phyloP scores from a whole-genome alignment of 1,140 invertebrate genomes.

The Anastrepha obliqua region DNA sequence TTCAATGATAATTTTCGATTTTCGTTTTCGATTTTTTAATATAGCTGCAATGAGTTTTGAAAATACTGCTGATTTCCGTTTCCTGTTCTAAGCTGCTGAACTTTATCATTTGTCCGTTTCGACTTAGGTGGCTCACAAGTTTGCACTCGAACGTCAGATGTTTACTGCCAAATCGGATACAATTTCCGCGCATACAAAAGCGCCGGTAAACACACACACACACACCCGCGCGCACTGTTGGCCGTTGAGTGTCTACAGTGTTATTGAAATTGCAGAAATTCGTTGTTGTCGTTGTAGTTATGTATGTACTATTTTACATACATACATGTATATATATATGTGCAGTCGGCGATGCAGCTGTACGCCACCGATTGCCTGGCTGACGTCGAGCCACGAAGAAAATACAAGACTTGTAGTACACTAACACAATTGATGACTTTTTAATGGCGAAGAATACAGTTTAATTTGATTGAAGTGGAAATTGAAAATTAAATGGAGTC shows the following conservation, averaged over 20 bases:
- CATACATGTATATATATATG: not conserved
- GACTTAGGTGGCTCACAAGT: not conserved
- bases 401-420: not conserved
- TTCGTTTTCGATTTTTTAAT: not conserved
- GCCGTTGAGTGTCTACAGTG: not conserved
- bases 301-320: not conserved
- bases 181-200: not conserved
- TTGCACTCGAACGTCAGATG: not conserved
- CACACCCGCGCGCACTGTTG: not conserved
- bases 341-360: not conserved
- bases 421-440: constrained; percentile 31
- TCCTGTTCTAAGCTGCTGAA: not conserved
- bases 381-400: not conserved
- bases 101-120: not conserved
- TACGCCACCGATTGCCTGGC: not conserved
- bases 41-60: not conserved
- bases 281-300: not conserved
- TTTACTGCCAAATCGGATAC: constrained; percentile 27
- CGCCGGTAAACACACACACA: not conserved
- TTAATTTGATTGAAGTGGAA: constrained; percentile 10
- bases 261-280: constrained; percentile 5
- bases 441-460: constrained; percentile 25
- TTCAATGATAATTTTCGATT: not conserved
- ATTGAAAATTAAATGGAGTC: constrained; percentile 25
- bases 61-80: constrained; percentile 9